Conservation (phyloP, 2,888 invertebrate species). For the Drosophila affinis region DNA sequence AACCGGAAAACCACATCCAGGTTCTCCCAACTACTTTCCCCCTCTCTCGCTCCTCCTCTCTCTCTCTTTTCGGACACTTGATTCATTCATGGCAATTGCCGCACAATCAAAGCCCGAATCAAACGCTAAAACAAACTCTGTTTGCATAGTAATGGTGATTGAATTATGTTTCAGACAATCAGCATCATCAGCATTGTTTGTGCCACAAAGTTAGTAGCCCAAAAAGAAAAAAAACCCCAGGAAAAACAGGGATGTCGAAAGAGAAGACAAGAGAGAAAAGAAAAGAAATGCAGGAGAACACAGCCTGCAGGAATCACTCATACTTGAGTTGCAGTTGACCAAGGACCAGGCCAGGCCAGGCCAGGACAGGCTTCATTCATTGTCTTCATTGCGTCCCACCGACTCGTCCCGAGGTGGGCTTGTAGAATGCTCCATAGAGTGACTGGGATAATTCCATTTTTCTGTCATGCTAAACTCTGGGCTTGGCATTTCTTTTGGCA, state of each 20-base stretch:
- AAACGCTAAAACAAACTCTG: conserved; percentile 62
- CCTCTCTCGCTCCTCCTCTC: background rate
- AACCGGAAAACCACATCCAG: background rate
- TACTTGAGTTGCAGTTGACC: conserved; percentile 27
- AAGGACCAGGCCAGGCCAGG: background rate
- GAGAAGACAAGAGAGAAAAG: background rate
- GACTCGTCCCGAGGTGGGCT: background rate
- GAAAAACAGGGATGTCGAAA: background rate
- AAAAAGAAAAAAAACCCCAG: conserved; percentile 8
- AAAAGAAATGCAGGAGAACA: background rate
- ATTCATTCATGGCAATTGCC: conserved; percentile 50
- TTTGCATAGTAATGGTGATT: conserved; percentile 79
- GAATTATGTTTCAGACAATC: conserved; percentile 76
- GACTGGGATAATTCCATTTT: too few relatives aligned
- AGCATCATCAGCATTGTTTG: conserved; percentile 78
- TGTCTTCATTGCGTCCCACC: conserved; percentile 43
- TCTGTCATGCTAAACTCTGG: too few relatives aligned
- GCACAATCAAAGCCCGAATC: conserved; percentile 62
- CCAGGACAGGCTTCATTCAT: conserved; percentile 14
- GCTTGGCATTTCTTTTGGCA: too few relatives aligned
- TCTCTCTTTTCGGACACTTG: conserved; percentile 2
- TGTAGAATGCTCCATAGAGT: background rate
- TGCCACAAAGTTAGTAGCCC: conserved; percentile 63
- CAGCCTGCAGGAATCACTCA: conserved; percentile 29
- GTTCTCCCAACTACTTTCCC: background rate